Evolutionary conservation across 37 sponge, comb jelly and placozoan genomes (phyloP).

Genomic region (Ephydatia muelleri): DNA sequence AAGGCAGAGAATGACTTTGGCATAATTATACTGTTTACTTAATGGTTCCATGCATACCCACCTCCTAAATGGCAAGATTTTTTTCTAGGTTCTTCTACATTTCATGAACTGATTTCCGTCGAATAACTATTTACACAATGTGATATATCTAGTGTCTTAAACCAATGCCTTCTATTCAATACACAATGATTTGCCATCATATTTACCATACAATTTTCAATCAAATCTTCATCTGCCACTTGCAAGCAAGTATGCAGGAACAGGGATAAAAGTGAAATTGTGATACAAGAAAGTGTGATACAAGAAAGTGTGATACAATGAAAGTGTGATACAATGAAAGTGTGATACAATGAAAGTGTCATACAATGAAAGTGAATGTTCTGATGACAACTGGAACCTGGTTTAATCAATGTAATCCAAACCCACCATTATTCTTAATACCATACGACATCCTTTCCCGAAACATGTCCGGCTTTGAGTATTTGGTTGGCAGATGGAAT

Average conservation of each 20-base stretch:
- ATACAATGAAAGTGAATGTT: conserved; percentile 1
- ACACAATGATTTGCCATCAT: background rate
- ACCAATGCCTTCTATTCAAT: background rate
- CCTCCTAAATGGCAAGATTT: too few relatives aligned
- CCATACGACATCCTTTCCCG: background rate
- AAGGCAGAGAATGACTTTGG: too few relatives aligned
- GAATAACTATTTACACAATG: too few relatives aligned
- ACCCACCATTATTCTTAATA: background rate
- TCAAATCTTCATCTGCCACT: background rate
- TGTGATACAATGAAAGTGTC: background rate
- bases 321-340: background rate
- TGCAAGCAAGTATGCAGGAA: background rate
- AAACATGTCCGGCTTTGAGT: background rate
- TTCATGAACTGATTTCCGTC: too few relatives aligned
- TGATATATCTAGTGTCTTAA: too few relatives aligned
- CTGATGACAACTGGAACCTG: background rate
- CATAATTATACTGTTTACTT: too few relatives aligned
- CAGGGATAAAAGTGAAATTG: background rate
- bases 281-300: background rate
- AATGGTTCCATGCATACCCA: too few relatives aligned
- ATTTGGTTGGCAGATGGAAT: background rate
- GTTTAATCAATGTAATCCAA: background rate
- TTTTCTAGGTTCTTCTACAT: too few relatives aligned
- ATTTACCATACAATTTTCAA: background rate
- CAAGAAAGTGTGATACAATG: background rate